Evolutionary conservation across 2,888 invertebrate species (phyloP), one percentile per base, ranked within the genome.

Genomic region (Parapristionchus giblindavisi): DNA sequence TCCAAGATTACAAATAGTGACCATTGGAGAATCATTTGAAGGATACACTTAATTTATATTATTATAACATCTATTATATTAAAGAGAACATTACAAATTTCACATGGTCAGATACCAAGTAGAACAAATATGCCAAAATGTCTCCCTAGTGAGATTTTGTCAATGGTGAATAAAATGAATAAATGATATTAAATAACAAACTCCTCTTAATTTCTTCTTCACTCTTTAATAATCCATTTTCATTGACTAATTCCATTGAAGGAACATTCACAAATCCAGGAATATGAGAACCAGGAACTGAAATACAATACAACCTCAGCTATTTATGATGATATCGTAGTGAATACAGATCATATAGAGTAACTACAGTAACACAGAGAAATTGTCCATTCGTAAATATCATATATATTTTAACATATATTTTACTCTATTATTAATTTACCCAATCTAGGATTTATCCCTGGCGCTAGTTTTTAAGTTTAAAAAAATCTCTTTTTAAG

Each of bases 211-310:
- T 60, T 29, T 76, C 76, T n/a, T 77, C 77, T 14, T 65, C 29
- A 21, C 78, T 78, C 61, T 80, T 79, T 51, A 85, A 60, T 11
- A 71, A 58, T 56, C 81, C 81, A 32, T 79, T 71, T 32, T 75
- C 74, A 27, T 48, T 74, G 27, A 82, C 60, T 8, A 84, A 70
- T 48, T 84, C 83, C 8, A 77, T 75, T 17, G 80, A 77, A 11
- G 84, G 84, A 0, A 75, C 24, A 66, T 83, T 84, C 70, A 80
- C 81, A 75, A 83, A 83, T 51, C 84, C 84, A 24, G 81, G 77
- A 58, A 84, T 79, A 66, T 77, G 70, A 3, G 80, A 78, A 14
- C 84, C 85, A 32, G 80, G 76, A 4, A 65, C 63, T 43, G 52
- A 52, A 52, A n/a, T 24, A 21, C 52, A 52, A 52, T 4, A 21